Conservation (phyloP, 2,113 vertebrate species). For the Raphicerus campestris region DNA sequence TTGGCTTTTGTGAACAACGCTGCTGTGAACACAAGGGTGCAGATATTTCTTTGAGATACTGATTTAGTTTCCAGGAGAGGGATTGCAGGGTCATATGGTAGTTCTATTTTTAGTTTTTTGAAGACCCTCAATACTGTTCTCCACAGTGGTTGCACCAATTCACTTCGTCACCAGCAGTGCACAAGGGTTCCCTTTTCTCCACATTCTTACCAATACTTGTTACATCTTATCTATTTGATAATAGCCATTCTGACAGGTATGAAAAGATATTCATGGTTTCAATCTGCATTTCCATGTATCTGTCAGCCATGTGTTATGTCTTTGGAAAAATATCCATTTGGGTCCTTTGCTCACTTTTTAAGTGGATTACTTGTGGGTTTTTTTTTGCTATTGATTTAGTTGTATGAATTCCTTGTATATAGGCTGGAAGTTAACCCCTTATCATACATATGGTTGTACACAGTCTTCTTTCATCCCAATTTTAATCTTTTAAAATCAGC, state of each 20-base stretch:
- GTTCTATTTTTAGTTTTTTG: not conserved
- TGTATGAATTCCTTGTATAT: not conserved
- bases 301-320: not conserved
- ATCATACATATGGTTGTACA: not conserved
- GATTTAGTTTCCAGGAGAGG: not conserved
- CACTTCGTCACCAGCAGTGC: not conserved
- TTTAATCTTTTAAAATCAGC: not conserved
- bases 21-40: too few relatives aligned
- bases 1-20: not conserved
- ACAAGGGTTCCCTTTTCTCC: not conserved
- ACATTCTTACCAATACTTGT: not conserved
- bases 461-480: not conserved
- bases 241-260: not conserved
- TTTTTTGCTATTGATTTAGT: not conserved
- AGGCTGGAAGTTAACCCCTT: not conserved
- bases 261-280: not conserved
- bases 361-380: rapidly evolving
- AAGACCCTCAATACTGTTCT: not conserved
- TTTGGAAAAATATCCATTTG: not conserved
- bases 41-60: not conserved
- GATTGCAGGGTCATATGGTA: too few relatives aligned
- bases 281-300: not conserved
- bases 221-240: not conserved
- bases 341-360: not conserved
- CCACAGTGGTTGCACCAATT: not conserved